Base-by-base conservation (phyloP, 2,888 invertebrate genomes). In the Parnassius orleans region DNA sequence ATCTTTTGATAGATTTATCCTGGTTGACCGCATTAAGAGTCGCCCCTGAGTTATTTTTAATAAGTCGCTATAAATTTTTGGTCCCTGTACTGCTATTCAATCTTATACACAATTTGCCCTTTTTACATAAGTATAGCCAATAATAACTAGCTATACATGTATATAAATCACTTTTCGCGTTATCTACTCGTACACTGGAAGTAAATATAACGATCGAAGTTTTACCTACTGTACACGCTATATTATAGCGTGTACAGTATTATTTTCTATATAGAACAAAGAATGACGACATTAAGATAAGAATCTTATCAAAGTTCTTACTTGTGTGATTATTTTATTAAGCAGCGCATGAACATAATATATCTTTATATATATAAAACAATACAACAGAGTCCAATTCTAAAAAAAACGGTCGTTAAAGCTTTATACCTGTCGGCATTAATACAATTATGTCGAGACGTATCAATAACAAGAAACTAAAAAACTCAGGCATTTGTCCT, bases 1-100 rank as follows among this genome's bases (percentile, higher is more conserved):
- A 90, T 91, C 90, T 90, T 90, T 88, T 91, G 90, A 90, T 91
- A 90, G 90, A 91, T 90, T 90, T 90, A 90, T 91, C 90, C 90
- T 84, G 85, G 86, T 80, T 88, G 87, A 87, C 89, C 89, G 87
- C 86, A 87, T 90, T 88, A 87, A 87, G 84, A 84, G 78, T 81
- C 79, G 82, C 81, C 84, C 79, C 83, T 78, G 85, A 84, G 79
- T 87, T 84, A 90, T 89, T 87, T 87, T 87, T 84, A 87, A 89
- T 84, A 83, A 80, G 73, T 78, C 78, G 86, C 83, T 79, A 87
- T 90, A 88, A 84, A 87, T 87, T 86, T 33, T 80, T 83, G 80
- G 80, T 76, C 78, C 81, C 77, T 76, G 66, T 55, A 63, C 65
- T 64, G 43, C 48, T 24, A 33, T 57, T 24, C n/a, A 19, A 15